Conservation (phyloP, 2,888 invertebrate genomes). For the Meandrusa payeni region DNA sequence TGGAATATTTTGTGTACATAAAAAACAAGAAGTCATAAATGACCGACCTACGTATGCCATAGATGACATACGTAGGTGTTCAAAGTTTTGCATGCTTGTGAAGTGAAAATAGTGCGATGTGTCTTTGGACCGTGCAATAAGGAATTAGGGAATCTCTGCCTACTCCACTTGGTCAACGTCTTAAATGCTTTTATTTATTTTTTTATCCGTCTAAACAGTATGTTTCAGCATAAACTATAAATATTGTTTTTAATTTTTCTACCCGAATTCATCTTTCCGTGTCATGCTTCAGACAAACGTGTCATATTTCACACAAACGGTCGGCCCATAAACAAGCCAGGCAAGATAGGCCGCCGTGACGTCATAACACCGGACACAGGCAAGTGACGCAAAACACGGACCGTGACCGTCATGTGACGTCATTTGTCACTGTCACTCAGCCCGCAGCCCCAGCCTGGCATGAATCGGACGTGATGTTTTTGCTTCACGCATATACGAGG, state of each 20-base stretch:
- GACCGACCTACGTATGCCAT: too few relatives aligned
- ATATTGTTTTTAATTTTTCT: slow-evolving; percentile 1
- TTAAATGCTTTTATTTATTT: too few relatives aligned
- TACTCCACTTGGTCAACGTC: too few relatives aligned
- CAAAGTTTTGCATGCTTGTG: too few relatives aligned
- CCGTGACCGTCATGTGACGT: slow-evolving; percentile 57
- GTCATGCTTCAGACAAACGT: slow-evolving; percentile 46
- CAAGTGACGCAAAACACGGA: slow-evolving; percentile 58
- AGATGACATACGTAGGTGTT: too few relatives aligned
- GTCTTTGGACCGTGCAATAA: too few relatives aligned
- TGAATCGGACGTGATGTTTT: slow-evolving; percentile 50
- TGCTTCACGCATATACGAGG: slow-evolving; percentile 28
- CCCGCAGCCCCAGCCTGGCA: slow-evolving; percentile 44
- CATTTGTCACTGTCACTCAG: slow-evolving; percentile 66
- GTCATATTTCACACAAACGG: slow-evolving; percentile 58
- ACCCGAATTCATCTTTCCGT: slow-evolving; percentile 52
- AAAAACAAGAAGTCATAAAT: too few relatives aligned
- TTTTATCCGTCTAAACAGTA: too few relatives aligned
- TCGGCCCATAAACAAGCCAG: slow-evolving; percentile 51
- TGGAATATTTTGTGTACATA: too few relatives aligned
- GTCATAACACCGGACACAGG: slow-evolving; percentile 33
- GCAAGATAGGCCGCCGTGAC: slow-evolving; percentile 42
- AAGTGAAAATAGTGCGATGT: too few relatives aligned
- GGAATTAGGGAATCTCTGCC: too few relatives aligned
- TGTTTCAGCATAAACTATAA: too few relatives aligned